Percentiles rank a stretch among this genome's conserved stretches.
Conservation (phyloP, 2,888 invertebrate species). For the Caenorhabditis afra region DNA sequence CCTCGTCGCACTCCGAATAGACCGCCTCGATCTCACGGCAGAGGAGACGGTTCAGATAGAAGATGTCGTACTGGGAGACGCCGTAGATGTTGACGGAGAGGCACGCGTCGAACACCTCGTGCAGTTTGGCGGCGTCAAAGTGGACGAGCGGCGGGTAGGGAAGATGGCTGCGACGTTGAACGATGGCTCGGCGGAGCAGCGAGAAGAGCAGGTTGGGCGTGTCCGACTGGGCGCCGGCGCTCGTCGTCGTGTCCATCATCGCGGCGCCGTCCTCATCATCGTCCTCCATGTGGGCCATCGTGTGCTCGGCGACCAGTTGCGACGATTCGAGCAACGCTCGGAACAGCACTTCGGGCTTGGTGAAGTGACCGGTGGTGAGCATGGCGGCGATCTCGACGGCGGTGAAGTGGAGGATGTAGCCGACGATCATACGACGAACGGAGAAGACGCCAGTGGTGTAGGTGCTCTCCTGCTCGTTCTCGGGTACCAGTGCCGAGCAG, state of each 20-base stretch:
- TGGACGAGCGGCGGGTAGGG: conserved; percentile 57
- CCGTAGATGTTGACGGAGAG: conserved; percentile 66
- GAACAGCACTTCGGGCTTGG: conserved; percentile 61
- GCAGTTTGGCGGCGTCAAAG: conserved; percentile 67
- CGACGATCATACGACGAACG: conserved; percentile 68
- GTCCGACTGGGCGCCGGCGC: not conserved
- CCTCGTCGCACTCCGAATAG: conserved; percentile 57
- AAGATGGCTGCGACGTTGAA: conserved; percentile 28
- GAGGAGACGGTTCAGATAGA: conserved; percentile 71
- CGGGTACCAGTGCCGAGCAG: conserved; percentile 39
- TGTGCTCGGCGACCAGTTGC: conserved; percentile 26
- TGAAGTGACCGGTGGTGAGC: conserved; percentile 60
- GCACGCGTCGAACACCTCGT: conserved; percentile 65
- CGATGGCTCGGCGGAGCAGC: conserved; percentile 49
- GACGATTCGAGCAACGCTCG: conserved; percentile 64
- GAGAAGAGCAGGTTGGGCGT: conserved; percentile 59
- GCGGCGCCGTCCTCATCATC: no score
- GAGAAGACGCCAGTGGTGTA: conserved; percentile 51
- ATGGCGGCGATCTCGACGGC: conserved; percentile 75
- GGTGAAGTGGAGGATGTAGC: conserved; percentile 76
- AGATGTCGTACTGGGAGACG: conserved; percentile 75
- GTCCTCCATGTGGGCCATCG: conserved; percentile 7
- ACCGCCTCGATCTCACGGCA: conserved; percentile 72
- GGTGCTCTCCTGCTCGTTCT: conserved; percentile 39
- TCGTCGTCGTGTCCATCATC: not conserved